phyloP scores from a whole-genome alignment of 2,797 vertebrate species.

The Cuculus canorus region DNA sequence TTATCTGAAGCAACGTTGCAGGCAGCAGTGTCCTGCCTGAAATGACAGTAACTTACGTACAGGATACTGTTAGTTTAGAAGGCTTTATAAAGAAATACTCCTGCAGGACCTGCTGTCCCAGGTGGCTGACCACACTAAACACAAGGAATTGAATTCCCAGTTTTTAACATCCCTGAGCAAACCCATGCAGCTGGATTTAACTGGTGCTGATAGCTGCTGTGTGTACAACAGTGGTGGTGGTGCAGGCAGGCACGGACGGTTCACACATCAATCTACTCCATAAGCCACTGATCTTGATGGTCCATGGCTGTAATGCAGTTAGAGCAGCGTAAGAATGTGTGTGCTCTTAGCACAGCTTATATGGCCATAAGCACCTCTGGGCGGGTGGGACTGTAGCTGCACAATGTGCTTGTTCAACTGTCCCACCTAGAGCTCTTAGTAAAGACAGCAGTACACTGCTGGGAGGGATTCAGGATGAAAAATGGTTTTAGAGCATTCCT shows the following conservation, averaged over 20 bases:
- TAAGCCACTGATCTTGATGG: not conserved
- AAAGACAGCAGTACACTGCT: not conserved
- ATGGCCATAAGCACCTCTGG: fast-evolving
- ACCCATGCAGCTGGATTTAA: not conserved
- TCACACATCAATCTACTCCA: not conserved
- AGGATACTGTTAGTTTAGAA: not conserved
- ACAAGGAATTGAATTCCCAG: not conserved
- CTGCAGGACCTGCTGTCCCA: not conserved
- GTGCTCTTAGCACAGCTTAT: not conserved
- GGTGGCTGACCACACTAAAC: not conserved
- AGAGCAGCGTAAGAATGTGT: not conserved
- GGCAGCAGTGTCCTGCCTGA: not conserved
- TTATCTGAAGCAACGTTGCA: not conserved
- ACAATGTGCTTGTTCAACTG: fast-evolving
- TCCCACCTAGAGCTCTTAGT: not conserved
- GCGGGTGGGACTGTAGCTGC: not conserved
- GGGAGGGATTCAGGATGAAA: not conserved
- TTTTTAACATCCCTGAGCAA: not conserved
- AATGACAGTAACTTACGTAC: not conserved
- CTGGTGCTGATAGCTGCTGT: fast-evolving
- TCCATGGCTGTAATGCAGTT: fast-evolving
- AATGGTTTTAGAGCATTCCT: not conserved
- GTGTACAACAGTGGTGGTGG: fast-evolving
- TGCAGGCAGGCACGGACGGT: too few species aligned
- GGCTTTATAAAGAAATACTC: not conserved